Percentiles rank a stretch among this genome's conserved stretches.
These are phyloP conservation scores for Oxyruncus cristatus DNA, from an alignment of 2,113 vertebrate species.

Conservation along the genomic window DNA sequence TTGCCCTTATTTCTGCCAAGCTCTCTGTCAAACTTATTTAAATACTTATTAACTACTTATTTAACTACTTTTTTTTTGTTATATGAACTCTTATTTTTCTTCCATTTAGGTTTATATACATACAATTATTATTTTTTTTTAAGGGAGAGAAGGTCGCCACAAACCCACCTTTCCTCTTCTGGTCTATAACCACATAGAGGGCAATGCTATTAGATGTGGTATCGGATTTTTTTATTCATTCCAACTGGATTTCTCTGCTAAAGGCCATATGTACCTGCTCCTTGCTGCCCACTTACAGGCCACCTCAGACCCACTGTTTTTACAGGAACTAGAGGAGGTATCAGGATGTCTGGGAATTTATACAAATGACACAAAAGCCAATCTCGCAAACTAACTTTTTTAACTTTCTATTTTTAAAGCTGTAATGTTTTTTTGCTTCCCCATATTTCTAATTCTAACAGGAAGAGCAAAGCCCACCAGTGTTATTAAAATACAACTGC, in stretches of 20 bases:
- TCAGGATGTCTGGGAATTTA: background rate
- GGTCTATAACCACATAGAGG: background rate
- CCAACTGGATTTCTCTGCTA: background rate
- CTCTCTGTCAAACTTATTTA: background rate
- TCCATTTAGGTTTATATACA: background rate
- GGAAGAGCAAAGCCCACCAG: background rate
- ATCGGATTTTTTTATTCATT: background rate
- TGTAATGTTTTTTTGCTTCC: background rate
- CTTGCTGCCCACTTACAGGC: background rate
- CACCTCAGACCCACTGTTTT: background rate
- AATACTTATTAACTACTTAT: rapidly evolving
- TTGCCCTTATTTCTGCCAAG: background rate
- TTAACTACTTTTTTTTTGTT: background rate
- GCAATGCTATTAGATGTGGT: background rate
- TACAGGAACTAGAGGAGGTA: background rate
- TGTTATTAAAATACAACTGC: background rate
- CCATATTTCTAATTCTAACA: background rate
- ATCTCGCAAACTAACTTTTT: background rate
- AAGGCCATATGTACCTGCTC: background rate
- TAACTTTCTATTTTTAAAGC: background rate
- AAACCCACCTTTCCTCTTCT: background rate
- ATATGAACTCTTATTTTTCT: background rate
- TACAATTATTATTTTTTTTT: background rate
- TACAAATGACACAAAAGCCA: background rate
- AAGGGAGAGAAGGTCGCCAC: background rate